A percentile compares a stretch with the other conserved stretches of the same genome.
phyloP scores from a whole-genome alignment of 1,140 invertebrate genomes.

The Propsilocerus akamusi region DNA sequence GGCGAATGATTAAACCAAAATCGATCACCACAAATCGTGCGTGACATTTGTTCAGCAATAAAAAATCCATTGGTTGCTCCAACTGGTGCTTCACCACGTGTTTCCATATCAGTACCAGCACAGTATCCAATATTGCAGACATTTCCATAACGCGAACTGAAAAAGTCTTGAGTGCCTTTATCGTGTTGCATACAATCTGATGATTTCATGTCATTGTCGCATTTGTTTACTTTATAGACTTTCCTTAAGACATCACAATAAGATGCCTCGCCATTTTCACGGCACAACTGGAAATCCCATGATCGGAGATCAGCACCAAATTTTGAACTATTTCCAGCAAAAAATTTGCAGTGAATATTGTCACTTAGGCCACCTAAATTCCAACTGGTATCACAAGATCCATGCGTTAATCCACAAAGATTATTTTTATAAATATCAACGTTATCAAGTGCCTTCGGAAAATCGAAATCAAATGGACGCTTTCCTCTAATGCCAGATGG shows the following conservation, averaged over 20 bases:
- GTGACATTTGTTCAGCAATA: not conserved
- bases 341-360: not conserved
- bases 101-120: not conserved
- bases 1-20: conserved; percentile 1
- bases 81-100: not conserved
- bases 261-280: not conserved
- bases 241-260: not conserved
- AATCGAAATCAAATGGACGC: not conserved
- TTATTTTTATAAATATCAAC: not conserved
- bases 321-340: not conserved
- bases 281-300: not conserved
- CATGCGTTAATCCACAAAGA: not conserved
- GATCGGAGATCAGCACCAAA: not conserved
- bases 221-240: not conserved
- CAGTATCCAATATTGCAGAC: not conserved
- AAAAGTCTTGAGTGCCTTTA: not conserved
- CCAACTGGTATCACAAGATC: not conserved
- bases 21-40: conserved; percentile 3
- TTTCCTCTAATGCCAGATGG: not conserved
- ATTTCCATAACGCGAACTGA: not conserved
- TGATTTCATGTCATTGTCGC: not conserved
- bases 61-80: not conserved
- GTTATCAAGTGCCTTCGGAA: not conserved
- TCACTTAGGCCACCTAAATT: not conserved
- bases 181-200: not conserved